phyloP scores from a whole-genome alignment of 2,797 vertebrate genomes.

The Sebastes baramenuke region DNA sequence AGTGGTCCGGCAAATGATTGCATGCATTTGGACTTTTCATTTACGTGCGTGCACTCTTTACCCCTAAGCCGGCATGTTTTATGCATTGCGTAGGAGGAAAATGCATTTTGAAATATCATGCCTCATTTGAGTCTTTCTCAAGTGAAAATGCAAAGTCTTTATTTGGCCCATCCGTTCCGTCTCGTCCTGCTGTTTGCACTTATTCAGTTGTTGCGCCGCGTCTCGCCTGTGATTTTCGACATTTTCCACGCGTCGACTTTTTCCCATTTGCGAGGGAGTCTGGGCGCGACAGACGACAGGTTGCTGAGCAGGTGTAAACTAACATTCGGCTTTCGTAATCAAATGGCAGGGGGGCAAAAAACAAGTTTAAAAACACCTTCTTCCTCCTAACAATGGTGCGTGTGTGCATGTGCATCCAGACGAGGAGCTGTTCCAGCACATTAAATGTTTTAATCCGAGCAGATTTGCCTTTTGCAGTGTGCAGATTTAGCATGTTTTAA shows the following conservation, averaged over 20 bases:
- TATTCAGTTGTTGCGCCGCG: slow-evolving; percentile 63
- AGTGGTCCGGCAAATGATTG: slow-evolving; percentile 83
- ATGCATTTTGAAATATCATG: slow-evolving; percentile 77
- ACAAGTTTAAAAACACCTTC: slow-evolving; percentile 50
- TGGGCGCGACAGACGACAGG: slow-evolving; percentile 75
- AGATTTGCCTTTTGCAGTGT: not conserved
- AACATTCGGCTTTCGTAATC: slow-evolving; percentile 69
- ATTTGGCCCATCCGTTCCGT: slow-evolving; percentile 72
- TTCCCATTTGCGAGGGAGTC: slow-evolving; percentile 68
- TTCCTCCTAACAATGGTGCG: slow-evolving; percentile 33
- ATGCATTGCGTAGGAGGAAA: slow-evolving; percentile 69
- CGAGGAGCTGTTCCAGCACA: slow-evolving; percentile 3
- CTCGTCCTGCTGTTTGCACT: slow-evolving; percentile 75
- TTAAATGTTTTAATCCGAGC: slow-evolving; percentile 1
- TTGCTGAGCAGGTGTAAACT: slow-evolving; percentile 81
- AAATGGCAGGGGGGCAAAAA: slow-evolving; percentile 43
- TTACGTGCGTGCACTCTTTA: slow-evolving; percentile 67
- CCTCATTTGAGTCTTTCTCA: slow-evolving; percentile 80
- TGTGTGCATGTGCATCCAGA: slow-evolving; percentile 15
- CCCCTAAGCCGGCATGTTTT: slow-evolving; percentile 79
- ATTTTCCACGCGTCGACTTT: slow-evolving; percentile 71
- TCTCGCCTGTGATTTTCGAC: slow-evolving; percentile 61
- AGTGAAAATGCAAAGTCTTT: slow-evolving; percentile 78
- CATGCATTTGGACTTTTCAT: slow-evolving; percentile 78
- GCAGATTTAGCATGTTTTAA: not conserved